Evolutionary conservation across 2,888 invertebrate genomes (phyloP).

Genomic region (Urechis unicinctus): DNA sequence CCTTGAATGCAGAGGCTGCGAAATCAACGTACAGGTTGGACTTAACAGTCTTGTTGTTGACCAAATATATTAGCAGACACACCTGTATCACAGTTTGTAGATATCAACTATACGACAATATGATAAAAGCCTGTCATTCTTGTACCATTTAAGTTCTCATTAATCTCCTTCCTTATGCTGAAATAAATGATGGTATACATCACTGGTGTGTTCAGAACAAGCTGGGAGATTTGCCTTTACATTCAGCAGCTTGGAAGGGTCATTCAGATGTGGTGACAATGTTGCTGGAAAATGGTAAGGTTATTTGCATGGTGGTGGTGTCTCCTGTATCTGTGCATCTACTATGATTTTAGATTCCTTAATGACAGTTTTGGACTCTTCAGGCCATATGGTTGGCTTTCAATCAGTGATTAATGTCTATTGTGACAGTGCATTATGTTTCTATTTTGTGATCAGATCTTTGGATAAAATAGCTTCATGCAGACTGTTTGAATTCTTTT

Average conservation of each 20-base stretch:
- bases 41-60: no score
- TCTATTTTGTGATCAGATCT: no score
- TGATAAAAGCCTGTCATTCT: not conserved
- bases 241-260: constrained; percentile 60
- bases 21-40: constrained; percentile 54
- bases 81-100: not conserved
- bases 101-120: no score
- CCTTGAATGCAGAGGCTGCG: constrained; percentile 52
- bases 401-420: no score
- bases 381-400: not conserved
- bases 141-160: no score
- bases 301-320: not conserved
- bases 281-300: constrained; percentile 53
- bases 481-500: no score
- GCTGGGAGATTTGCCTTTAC: constrained; percentile 62
- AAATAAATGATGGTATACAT: no score
- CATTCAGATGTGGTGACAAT: constrained; percentile 56
- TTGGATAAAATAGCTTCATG: no score
- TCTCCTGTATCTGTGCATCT: not conserved
- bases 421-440: no score
- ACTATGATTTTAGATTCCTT: no score
- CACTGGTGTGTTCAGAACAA: constrained; percentile 64
- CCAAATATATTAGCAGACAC: not conserved
- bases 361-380: not conserved
- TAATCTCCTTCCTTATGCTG: no score